Conservation (phyloP, 1,140 invertebrate genomes). For the Musca domestica region DNA sequence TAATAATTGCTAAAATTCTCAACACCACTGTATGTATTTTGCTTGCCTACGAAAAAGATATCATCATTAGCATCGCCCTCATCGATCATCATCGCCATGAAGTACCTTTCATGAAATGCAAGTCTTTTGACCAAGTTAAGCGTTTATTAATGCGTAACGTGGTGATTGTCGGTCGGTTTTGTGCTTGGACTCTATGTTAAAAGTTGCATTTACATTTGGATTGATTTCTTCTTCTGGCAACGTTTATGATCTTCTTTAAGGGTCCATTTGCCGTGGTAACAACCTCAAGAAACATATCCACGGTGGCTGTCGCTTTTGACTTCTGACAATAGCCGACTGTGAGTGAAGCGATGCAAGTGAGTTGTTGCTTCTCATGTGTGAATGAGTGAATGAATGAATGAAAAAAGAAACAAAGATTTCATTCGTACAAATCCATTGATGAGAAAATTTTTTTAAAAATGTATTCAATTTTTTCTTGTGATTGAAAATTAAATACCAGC, state of each 20-base stretch:
- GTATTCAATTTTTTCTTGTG: too few relatives aligned
- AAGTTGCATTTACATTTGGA: conserved; percentile 17
- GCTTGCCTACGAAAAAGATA: too few relatives aligned
- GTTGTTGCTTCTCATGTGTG: not conserved
- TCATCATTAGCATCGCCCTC: too few relatives aligned
- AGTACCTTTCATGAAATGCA: conserved; percentile 18
- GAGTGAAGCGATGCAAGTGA: too few relatives aligned
- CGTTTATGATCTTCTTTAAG: not conserved
- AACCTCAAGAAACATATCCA: not conserved
- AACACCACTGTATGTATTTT: too few relatives aligned
- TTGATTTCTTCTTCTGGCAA: not conserved
- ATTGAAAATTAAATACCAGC: too few relatives aligned
- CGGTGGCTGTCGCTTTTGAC: not conserved
- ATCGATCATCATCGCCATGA: not conserved
- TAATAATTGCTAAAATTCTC: too few relatives aligned
- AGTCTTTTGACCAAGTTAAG: conserved; percentile 51
- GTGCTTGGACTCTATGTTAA: conserved; percentile 26
- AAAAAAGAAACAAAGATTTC: not conserved
- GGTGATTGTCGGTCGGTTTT: conserved; percentile 25
- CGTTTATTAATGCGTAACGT: conserved; percentile 51
- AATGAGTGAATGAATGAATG: not conserved
- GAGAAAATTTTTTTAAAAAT: too few relatives aligned
- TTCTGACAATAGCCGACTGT: not conserved
- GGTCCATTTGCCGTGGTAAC: not conserved
- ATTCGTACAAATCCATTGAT: not conserved